Percentiles rank a stretch among this genome's conserved stretches.
These are phyloP conservation scores for Connochaetes taurinus DNA, from an alignment of 2,113 vertebrate genomes.

Conservation along the genomic window DNA sequence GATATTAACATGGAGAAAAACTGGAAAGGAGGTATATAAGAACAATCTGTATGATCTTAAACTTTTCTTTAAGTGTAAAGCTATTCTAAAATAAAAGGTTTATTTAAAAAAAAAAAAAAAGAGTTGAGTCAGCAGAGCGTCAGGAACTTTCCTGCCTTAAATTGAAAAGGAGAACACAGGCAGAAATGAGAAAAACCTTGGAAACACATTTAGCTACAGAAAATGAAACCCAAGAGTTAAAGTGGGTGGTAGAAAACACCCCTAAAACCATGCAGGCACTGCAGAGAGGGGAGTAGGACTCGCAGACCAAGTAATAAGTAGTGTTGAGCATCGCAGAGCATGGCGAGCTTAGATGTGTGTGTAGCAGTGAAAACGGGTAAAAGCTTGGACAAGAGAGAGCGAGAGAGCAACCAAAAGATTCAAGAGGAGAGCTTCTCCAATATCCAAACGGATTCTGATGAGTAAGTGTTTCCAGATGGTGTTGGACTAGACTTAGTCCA, in stretches of 20 bases:
- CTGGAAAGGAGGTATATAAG: background rate
- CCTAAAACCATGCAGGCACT: background rate
- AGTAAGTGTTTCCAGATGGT: background rate
- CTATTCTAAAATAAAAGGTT: background rate
- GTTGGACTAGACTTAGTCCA: too few species aligned
- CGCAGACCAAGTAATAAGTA: background rate
- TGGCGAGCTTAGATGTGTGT: background rate
- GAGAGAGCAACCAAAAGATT: background rate
- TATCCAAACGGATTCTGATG: background rate
- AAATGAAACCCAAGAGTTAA: background rate
- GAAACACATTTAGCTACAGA: background rate
- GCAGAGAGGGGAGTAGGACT: background rate
- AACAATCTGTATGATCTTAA: background rate
- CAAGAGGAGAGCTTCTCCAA: background rate
- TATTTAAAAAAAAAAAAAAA: background rate
- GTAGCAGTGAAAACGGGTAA: background rate
- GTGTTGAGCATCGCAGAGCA: accelerated
- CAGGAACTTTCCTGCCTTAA: background rate
- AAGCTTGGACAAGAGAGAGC: background rate
- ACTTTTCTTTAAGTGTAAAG: background rate
- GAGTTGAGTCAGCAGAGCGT: background rate
- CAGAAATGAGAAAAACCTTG: background rate
- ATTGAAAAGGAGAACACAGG: background rate
- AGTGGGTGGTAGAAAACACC: background rate
- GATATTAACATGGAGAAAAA: background rate